Conservation (phyloP, 2,888 invertebrate genomes). For the Agrotis segetum region DNA sequence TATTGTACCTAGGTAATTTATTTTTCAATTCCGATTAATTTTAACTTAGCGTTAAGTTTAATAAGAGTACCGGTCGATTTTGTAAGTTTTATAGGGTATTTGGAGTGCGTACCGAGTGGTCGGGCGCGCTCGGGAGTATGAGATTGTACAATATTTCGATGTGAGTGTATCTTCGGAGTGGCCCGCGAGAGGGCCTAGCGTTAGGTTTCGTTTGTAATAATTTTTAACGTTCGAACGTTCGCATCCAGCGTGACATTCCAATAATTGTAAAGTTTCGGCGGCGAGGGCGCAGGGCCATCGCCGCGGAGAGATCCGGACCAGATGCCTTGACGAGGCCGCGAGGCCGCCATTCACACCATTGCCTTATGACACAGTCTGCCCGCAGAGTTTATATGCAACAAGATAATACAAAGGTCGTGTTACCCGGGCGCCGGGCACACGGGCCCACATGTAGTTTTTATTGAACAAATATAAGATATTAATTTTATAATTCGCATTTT, state of each 20-base stretch:
- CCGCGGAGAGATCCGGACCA: slow-evolving; percentile 79
- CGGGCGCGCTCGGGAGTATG: slow-evolving; percentile 78
- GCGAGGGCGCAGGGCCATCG: slow-evolving; percentile 74
- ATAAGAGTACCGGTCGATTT: slow-evolving; percentile 89
- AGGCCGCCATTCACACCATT: slow-evolving; percentile 85
- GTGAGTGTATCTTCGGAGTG: slow-evolving; percentile 81
- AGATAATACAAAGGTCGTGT: slow-evolving; percentile 91
- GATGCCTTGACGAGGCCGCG: slow-evolving; percentile 84
- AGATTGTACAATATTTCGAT: slow-evolving; percentile 85
- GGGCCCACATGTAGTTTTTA: slow-evolving; percentile 91
- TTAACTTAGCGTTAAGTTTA: slow-evolving; percentile 90
- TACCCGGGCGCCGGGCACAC: slow-evolving; percentile 91
- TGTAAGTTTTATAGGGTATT: slow-evolving; percentile 91
- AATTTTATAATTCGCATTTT: slow-evolving; percentile 90
- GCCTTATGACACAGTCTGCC: slow-evolving; percentile 91
- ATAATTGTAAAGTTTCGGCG: slow-evolving; percentile 84
- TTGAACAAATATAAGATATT: slow-evolving; percentile 91
- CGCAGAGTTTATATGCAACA: slow-evolving; percentile 91
- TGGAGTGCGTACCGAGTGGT: slow-evolving; percentile 83
- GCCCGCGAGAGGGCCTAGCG: slow-evolving; percentile 79
- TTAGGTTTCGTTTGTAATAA: slow-evolving; percentile 86
- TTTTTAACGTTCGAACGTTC: slow-evolving; percentile 84
- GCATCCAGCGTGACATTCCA: slow-evolving; percentile 90
- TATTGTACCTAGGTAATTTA: slow-evolving; percentile 92
- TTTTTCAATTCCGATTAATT: slow-evolving; percentile 91